phyloP scores from a whole-genome alignment of 2,888 invertebrate genomes.

The Dilophus febrilis region DNA sequence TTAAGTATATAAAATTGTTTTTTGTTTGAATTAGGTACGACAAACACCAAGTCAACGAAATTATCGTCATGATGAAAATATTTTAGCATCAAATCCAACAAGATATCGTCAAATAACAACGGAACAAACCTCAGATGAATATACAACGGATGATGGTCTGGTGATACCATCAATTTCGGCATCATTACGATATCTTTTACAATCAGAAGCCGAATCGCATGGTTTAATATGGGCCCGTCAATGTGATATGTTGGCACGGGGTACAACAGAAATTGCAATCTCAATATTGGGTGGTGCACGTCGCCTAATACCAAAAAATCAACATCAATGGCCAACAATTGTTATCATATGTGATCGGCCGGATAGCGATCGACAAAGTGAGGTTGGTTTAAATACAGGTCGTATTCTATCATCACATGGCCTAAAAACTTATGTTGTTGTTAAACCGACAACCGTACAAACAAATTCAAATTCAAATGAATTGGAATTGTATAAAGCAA shows the following conservation, averaged over 20 bases:
- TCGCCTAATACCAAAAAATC: conserved; percentile 67
- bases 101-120: conserved; percentile 52
- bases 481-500: conserved; percentile 46
- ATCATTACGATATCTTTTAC: conserved; percentile 47
- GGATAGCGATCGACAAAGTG: conserved; percentile 38
- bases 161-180: conserved; percentile 58
- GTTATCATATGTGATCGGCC: conserved; percentile 56
- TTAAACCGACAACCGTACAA: conserved; percentile 32
- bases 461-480: conserved; percentile 30
- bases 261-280: conserved; percentile 67
- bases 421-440: conserved; percentile 47
- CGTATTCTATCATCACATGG: conserved; percentile 72
- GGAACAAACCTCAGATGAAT: conserved; percentile 17
- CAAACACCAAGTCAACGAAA: conserved; percentile 29
- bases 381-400: conserved; percentile 56
- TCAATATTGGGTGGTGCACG: conserved; percentile 71
- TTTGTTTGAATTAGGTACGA: conserved; percentile 13
- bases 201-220: conserved; percentile 46
- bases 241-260: conserved; percentile 64
- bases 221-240: conserved; percentile 50
- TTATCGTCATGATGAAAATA: conserved; percentile 75
- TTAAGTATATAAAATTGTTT: too few relatives aligned
- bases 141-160: conserved; percentile 50
- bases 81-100: conserved; percentile 47
- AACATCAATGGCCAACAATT: conserved; percentile 73